Percentiles rank a stretch among this genome's conserved stretches.
Conservation (phyloP, 1,140 invertebrate genomes). For the Pantala flavescens region DNA sequence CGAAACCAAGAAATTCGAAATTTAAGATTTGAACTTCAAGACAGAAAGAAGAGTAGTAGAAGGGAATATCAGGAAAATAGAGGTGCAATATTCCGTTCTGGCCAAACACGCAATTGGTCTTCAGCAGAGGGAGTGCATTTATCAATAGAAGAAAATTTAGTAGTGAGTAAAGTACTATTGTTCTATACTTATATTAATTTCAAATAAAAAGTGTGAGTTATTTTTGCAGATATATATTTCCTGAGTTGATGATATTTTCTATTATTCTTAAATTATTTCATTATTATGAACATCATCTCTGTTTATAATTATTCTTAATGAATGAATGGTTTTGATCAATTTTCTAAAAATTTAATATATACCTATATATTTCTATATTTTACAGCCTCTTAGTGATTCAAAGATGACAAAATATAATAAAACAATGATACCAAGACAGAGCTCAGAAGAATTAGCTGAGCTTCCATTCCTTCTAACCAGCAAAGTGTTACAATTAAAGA, state of each 20-base stretch:
- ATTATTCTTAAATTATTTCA: too few relatives aligned
- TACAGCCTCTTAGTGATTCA: neutral
- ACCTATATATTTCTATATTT: neutral
- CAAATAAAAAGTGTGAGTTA: too few relatives aligned
- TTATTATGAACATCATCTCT: too few relatives aligned
- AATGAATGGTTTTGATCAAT: too few relatives aligned
- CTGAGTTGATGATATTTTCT: too few relatives aligned
- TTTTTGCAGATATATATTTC: too few relatives aligned
- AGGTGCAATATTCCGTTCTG: neutral
- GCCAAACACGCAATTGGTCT: neutral
- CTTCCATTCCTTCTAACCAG: constrained; percentile 24
- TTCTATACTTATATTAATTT: too few relatives aligned
- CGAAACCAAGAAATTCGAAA: constrained; percentile 26
- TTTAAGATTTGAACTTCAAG: constrained; percentile 23
- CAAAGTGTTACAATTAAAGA: constrained; percentile 34
- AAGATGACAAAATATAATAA: neutral
- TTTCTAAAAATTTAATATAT: too few relatives aligned
- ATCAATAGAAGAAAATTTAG: neutral
- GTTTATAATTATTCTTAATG: too few relatives aligned
- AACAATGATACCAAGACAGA: constrained; percentile 4
- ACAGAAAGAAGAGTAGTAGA: constrained; percentile 17
- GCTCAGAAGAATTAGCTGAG: constrained; percentile 23
- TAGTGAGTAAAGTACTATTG: too few relatives aligned
- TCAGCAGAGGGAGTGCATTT: neutral
- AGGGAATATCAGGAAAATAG: neutral